Conservation (phyloP, 2,888 invertebrate genomes). For the Tetanocera ferruginea region DNA sequence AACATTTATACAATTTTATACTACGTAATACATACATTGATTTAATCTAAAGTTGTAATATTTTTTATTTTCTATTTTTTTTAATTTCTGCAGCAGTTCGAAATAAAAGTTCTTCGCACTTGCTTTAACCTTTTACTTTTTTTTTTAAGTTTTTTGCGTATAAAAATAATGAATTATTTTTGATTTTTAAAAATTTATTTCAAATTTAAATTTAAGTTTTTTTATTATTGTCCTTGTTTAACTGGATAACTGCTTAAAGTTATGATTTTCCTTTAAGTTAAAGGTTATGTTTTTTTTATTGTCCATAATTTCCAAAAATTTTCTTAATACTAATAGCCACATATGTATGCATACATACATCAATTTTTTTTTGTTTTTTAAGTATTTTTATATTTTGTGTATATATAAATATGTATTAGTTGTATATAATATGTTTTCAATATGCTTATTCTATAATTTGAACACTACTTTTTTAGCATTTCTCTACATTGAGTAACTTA, state of each 20-base stretch:
- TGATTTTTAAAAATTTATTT: conserved; percentile 41
- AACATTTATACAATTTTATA: conserved; percentile 22
- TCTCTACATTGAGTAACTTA: conserved; percentile 36
- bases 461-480: conserved; percentile 39
- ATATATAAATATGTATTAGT: conserved; percentile 8
- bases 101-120: conserved; percentile 18
- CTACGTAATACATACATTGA: conserved; percentile 2
- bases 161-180: conserved; percentile 38
- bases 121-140: conserved; percentile 47
- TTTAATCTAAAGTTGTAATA: neutral
- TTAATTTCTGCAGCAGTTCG: neutral
- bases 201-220: too few relatives aligned
- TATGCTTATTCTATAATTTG: conserved; percentile 1
- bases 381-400: conserved; percentile 24
- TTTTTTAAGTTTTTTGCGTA: conserved; percentile 42
- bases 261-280: neutral
- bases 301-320: conserved; percentile 41
- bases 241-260: conserved; percentile 4
- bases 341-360: conserved; percentile 14
- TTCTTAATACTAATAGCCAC: neutral
- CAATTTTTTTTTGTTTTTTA: too few relatives aligned
- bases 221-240: conserved; percentile 26
- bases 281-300: conserved; percentile 39
- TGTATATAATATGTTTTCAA: conserved; percentile 22
- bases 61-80: neutral